Base-by-base conservation (phyloP, 2,888 invertebrate genomes). In the Metellina segmentata region DNA sequence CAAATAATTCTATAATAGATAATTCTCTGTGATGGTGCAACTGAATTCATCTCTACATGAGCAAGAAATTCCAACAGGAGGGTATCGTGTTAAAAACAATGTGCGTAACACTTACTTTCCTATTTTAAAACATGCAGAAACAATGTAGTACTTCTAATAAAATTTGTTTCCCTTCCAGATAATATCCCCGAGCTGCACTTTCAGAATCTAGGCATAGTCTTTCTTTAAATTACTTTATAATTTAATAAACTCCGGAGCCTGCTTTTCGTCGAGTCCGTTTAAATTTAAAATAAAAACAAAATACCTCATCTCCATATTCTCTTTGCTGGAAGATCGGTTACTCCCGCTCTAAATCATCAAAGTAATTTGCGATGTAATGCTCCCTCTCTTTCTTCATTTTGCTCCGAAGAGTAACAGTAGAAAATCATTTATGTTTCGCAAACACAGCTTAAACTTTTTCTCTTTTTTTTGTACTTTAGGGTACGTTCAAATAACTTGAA, bases 171-270 rank as follows among this genome's bases (percentile, higher is more conserved):
- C 19, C 52, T 34, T 8, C 19, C 72, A 72, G 72, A 83, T 83
- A 83, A 74, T 52, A 72, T 74, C 72, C 7, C 71, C 16, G 7
- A 83, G 20, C 61, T 16, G 52, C 72, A 16, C 51, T 72, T 52
- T 74, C 72, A 72, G 52, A 72, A 49, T n/a, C 71, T 7, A 34
- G 52, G 13, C 13, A 34, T 52, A 13, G 19, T 20, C 71, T 7
- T 74, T 72, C 52, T 72, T 83, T 72, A 83, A 83, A 83, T 83
- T 72, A 71, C 72, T 83, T 83, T 83, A 83, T 83, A 83, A 83
- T 74, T 72, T 83, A 83, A 83, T 83, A 72, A 83, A 19, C 48
- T n/a, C 52, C 16, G 72, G 77, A 49, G n/a, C 72, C 83, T 83
- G 83, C 51, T 19, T 74, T 83, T 52, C 52, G 34, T 74, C 83